These are phyloP conservation scores for Rhyacichthys aspro DNA, from an alignment of 2,797 vertebrate species.

Conservation along the genomic window DNA sequence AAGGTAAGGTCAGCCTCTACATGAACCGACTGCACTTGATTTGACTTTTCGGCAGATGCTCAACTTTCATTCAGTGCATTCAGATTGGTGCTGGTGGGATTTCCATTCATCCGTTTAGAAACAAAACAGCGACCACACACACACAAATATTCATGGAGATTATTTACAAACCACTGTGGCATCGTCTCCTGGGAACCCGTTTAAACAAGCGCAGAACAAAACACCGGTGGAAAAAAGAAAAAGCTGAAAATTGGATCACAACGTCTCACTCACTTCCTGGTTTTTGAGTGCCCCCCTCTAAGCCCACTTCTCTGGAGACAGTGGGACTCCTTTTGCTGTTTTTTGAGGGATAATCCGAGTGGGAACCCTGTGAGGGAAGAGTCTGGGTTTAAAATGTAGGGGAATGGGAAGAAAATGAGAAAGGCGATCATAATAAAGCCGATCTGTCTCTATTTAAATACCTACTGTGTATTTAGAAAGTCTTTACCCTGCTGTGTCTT, in stretches of 20 bases:
- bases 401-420: constrained; percentile 13
- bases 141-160: constrained; percentile 24
- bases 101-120: constrained; percentile 40
- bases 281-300: constrained; percentile 12
- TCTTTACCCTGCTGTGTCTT: constrained; percentile 42
- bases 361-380: constrained; percentile 34
- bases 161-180: constrained; percentile 38
- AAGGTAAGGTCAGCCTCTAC: constrained; percentile 43
- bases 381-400: constrained; percentile 9
- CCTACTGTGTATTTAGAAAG: constrained; percentile 41
- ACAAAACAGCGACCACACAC: constrained; percentile 17
- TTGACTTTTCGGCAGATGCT: background rate
- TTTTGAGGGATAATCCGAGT: constrained; percentile 56
- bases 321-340: constrained; percentile 31
- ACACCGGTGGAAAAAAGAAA: constrained; percentile 33
- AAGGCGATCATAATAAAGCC: constrained; percentile 18
- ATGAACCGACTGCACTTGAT: constrained; percentile 30
- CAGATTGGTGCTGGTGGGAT: constrained; percentile 12
- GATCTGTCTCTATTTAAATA: constrained; percentile 43
- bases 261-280: constrained; percentile 17
- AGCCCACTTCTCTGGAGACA: constrained; percentile 47
- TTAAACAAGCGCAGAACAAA: constrained; percentile 52
- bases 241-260: constrained; percentile 68
- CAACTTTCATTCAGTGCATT: constrained; percentile 1
- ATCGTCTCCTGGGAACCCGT: constrained; percentile 57